Percentiles rank a stretch among this genome's conserved stretches.
Conservation (phyloP, 1,140 invertebrate species). For the Hyposmocoma kahamanoa region DNA sequence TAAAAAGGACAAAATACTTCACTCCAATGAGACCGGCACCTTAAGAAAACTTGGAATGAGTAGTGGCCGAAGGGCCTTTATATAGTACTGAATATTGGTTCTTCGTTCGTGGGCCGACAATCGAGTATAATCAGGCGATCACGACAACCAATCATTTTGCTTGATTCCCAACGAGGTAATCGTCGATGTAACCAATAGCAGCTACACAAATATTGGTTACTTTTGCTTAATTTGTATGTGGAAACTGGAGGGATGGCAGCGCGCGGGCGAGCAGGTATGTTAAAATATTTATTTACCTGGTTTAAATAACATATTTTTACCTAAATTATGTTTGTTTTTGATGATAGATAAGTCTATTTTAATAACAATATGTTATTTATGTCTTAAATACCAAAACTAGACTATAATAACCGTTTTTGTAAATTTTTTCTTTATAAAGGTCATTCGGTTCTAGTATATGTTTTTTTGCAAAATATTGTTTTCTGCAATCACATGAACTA, state of each 20-base stretch:
- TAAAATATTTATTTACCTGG: background rate
- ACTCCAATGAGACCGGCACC: background rate
- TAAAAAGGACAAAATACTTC: background rate
- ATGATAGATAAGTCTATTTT: background rate
- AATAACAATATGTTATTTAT: background rate
- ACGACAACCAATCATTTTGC: background rate
- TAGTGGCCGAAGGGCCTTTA: background rate
- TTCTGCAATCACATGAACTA: background rate
- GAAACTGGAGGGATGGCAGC: background rate
- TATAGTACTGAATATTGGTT: background rate
- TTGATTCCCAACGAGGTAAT: background rate
- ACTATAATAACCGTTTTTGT: background rate
- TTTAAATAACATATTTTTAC: background rate
- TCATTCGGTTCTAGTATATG: background rate
- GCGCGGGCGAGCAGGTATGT: background rate
- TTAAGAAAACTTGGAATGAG: background rate
- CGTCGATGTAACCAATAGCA: background rate
- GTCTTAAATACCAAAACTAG: background rate
- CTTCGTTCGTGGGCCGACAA: background rate
- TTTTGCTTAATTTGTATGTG: background rate
- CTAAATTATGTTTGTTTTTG: background rate
- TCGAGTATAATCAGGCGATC: background rate
- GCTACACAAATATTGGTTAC: background rate
- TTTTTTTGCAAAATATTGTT: background rate
- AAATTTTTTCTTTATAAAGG: background rate